phyloP scores from a whole-genome alignment of 1,140 invertebrate species.

The Drosophila pallidifrons region DNA sequence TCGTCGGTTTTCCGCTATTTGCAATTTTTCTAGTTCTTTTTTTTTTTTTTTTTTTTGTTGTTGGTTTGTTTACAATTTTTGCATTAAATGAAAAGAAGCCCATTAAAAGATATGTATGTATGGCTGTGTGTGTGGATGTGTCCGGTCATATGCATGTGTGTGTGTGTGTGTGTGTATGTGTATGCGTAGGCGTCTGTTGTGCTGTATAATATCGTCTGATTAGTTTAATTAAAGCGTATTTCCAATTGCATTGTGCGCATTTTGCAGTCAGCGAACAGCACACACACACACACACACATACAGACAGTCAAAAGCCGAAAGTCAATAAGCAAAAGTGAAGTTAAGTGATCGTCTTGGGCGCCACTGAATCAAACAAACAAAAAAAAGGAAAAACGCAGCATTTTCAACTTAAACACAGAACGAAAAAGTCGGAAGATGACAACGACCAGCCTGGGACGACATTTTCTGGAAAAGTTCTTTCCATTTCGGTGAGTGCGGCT shows the following conservation, averaged over 20 bases:
- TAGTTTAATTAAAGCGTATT: constrained; percentile 82
- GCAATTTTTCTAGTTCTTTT: constrained; percentile 24
- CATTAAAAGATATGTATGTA: constrained; percentile 52
- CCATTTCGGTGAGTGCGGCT: constrained; percentile 69
- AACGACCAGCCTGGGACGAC: constrained; percentile 71
- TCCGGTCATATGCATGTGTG: background rate
- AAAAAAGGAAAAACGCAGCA: background rate
- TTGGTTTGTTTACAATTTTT: constrained; percentile 38
- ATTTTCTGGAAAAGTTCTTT: constrained; percentile 78
- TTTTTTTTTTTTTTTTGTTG: constrained; percentile 6
- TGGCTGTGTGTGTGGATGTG: constrained; percentile 16
- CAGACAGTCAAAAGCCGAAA: constrained; percentile 42
- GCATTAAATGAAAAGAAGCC: constrained; percentile 44
- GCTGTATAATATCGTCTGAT: constrained; percentile 63
- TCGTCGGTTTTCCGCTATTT: constrained; percentile 14
- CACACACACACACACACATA: constrained; percentile 19
- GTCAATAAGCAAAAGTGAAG: constrained; percentile 52
- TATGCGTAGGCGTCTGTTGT: constrained; percentile 63
- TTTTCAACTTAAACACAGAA: too few species aligned
- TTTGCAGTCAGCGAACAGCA: constrained; percentile 49
- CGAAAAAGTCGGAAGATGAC: constrained; percentile 46
- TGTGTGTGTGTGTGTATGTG: constrained; percentile 24
- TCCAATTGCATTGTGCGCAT: constrained; percentile 75
- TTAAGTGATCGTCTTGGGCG: constrained; percentile 49
- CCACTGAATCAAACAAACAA: background rate